phyloP scores from a whole-genome alignment of 2,113 vertebrate species.

The Leuciscus idus region DNA sequence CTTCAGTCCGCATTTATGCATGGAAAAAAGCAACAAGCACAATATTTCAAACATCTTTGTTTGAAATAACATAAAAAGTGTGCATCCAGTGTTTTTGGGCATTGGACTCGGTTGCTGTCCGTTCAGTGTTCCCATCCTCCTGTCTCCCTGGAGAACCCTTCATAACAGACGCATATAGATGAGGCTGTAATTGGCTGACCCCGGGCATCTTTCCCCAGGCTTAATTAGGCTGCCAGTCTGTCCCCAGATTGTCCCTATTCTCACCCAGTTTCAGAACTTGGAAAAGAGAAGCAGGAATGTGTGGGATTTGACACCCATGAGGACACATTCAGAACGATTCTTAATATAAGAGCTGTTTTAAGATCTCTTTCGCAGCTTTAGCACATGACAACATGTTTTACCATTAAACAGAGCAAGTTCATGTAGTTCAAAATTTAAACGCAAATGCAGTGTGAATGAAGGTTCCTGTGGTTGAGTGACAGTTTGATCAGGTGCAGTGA shows the following conservation, averaged over 20 bases:
- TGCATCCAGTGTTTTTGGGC: neutral
- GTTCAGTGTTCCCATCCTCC: slow-evolving; percentile 26
- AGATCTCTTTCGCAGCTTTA: slow-evolving; percentile 9
- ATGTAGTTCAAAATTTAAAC: neutral
- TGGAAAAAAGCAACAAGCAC: too few relatives aligned
- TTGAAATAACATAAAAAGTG: neutral
- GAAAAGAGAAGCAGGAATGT: slow-evolving; percentile 35
- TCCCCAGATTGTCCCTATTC: slow-evolving; percentile 49
- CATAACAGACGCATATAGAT: slow-evolving; percentile 51
- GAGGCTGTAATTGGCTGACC: slow-evolving; percentile 62
- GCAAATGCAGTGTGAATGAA: slow-evolving; percentile 17
- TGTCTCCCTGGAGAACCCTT: slow-evolving; percentile 45
- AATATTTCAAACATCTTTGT: too few relatives aligned
- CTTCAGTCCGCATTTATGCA: too few relatives aligned
- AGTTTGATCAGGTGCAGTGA: slow-evolving; percentile 47
- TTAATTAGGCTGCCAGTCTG: slow-evolving; percentile 58
- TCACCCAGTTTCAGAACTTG: slow-evolving; percentile 13
- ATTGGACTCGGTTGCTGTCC: neutral
- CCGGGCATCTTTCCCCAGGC: slow-evolving; percentile 49
- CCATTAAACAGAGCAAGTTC: slow-evolving; percentile 23
- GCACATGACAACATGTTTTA: slow-evolving; percentile 10
- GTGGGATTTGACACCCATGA: slow-evolving; percentile 32
- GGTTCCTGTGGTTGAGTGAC: slow-evolving; percentile 18
- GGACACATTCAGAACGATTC: neutral
- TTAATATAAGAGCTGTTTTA: slow-evolving; percentile 20